phyloP scores from a whole-genome alignment of 2,888 invertebrate genomes.

The Miltochrista miniata region DNA sequence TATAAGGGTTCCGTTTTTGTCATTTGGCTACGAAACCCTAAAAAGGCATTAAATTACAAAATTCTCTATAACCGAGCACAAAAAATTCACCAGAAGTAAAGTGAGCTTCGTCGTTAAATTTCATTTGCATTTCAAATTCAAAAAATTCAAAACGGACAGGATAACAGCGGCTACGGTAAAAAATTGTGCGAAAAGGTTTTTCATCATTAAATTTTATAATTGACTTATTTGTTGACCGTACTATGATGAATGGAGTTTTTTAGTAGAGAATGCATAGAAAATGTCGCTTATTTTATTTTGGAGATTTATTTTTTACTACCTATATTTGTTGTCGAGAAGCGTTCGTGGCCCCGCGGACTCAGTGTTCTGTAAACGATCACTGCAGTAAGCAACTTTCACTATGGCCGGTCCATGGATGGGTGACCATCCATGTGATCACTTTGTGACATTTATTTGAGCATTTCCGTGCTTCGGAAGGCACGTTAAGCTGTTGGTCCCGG shows the following conservation, averaged over 20 bases:
- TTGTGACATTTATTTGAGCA: too few relatives aligned
- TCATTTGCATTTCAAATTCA: constrained; percentile 43
- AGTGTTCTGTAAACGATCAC: too few relatives aligned
- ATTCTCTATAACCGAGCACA: constrained; percentile 25
- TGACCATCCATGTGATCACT: too few relatives aligned
- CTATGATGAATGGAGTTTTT: constrained; percentile 8
- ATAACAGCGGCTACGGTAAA: constrained; percentile 20
- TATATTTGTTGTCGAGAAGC: too few relatives aligned
- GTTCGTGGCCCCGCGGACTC: too few relatives aligned
- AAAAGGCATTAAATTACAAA: constrained; percentile 12
- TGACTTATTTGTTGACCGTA: constrained; percentile 38
- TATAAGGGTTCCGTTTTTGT: too few relatives aligned
- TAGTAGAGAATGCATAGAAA: neutral
- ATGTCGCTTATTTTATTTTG: neutral
- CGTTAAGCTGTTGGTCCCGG: too few relatives aligned
- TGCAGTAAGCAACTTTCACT: too few relatives aligned
- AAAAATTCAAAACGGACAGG: constrained; percentile 41
- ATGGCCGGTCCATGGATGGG: too few relatives aligned
- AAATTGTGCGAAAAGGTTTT: constrained; percentile 27
- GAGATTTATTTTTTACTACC: neutral
- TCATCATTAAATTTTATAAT: constrained; percentile 49
- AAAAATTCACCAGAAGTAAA: constrained; percentile 29
- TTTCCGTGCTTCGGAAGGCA: too few relatives aligned
- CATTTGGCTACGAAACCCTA: too few relatives aligned
- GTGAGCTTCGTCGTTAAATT: constrained; percentile 32